Conservation (phyloP, 2,797 vertebrate species). For the Neosilurus mollespiculum region DNA sequence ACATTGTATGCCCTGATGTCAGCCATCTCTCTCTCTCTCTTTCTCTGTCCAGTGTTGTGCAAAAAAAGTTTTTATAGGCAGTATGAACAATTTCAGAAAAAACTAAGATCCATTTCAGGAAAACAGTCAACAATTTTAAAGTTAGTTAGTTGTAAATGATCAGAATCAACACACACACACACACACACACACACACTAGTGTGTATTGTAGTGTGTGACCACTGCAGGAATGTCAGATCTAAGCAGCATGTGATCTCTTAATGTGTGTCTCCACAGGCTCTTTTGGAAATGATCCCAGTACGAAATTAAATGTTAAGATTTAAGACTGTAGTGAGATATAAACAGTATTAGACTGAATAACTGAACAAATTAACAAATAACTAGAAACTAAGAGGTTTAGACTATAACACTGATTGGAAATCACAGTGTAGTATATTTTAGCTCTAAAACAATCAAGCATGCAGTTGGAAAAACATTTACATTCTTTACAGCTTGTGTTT, state of each 20-base stretch:
- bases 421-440: neutral
- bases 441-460: neutral
- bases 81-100: neutral
- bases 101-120: neutral
- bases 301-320: too few relatives aligned
- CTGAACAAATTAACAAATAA: neutral
- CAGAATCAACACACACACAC: neutral
- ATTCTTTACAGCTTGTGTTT: neutral
- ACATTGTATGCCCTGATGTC: constrained; percentile 76
- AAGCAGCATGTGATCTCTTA: constrained; percentile 25
- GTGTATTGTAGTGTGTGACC: neutral
- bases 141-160: neutral
- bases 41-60: constrained; percentile 23
- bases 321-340: neutral
- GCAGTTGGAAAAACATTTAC: neutral
- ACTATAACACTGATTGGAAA: neutral
- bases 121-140: neutral
- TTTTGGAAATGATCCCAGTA: constrained; percentile 15
- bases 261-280: neutral
- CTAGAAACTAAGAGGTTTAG: too few relatives aligned
- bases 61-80: neutral
- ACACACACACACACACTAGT: neutral
- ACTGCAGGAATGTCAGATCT: constrained; percentile 15
- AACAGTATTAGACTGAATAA: neutral
- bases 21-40: constrained; percentile 66